Base-by-base conservation (phyloP, 2,113 vertebrate genomes). In the Boulengerochromis microlepis region DNA sequence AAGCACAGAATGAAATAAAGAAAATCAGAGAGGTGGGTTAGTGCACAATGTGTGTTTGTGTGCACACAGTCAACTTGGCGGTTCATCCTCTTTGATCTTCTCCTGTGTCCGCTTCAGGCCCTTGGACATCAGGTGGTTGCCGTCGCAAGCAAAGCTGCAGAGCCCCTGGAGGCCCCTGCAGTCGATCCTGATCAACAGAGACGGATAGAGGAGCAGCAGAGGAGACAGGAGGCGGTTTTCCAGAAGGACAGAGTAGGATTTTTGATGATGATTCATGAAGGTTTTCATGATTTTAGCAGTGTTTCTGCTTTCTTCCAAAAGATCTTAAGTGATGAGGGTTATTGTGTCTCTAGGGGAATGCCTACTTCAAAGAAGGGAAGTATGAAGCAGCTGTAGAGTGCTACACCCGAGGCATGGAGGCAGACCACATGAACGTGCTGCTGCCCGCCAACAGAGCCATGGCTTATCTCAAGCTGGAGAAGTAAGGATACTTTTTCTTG, bases 371-470 rank as follows among this genome's bases (percentile, higher is more conserved):
- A 95, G 98, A 98, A 88, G 98, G 98, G 2, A 98, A 97, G 80
- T 99, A 99, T 1, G 97, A 99, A 89, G 94, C 95, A 40, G 99
- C 99, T 2, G 96, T 97, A 31, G 98, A 99, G 10, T 99, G 98
- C 86, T 99, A 99, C 84, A 97, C 96, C 54, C 95, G 94, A 81
- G 99, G 98, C 11, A 97, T 99, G 31, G 96, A 97, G 95, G 98
- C 97, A 19, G 99, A 99, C 96, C 80, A 93, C 87, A 93, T 95
- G 89, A 99, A 99, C 54, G 98, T 97, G 2, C 96, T 99, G 2
- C 96, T 99, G 74, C 97, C 98, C 3, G 99, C 98, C n/a, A 99
- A 99, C 94, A 97, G 99, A 95, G 98, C 99, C 57, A 99, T 99
- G 98, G 98, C 98, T 45, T 98, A 96, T 87, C 95, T 99, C 8